phyloP scores from a whole-genome alignment of 1,140 invertebrate genomes.

The Drosophila nannoptera region DNA sequence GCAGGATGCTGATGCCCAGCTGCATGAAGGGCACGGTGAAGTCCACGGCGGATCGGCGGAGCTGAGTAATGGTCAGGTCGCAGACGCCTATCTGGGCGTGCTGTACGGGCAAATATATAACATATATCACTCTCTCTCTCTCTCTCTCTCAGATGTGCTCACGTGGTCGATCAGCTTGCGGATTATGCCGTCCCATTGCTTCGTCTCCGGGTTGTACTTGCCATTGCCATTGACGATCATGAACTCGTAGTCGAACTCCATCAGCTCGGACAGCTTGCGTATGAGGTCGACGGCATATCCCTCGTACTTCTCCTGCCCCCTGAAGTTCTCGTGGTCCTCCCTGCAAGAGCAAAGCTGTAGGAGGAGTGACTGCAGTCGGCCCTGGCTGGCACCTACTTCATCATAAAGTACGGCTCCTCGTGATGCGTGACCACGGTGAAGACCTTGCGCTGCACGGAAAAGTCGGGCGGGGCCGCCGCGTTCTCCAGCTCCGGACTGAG shows the following conservation, averaged over 20 bases:
- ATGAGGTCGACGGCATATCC: constrained; percentile 90
- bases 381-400: constrained; percentile 47
- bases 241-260: constrained; percentile 88
- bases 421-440: constrained; percentile 69
- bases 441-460: constrained; percentile 54
- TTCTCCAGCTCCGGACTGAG: constrained; percentile 40
- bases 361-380: too few relatives aligned
- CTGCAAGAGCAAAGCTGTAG: constrained; percentile 12
- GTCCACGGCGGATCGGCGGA: constrained; percentile 89
- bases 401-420: constrained; percentile 75
- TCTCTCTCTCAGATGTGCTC: constrained; percentile 57
- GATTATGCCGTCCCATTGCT: constrained; percentile 92
- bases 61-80: constrained; percentile 93
- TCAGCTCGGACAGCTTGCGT: constrained; percentile 82
- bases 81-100: constrained; percentile 93
- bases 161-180: constrained; percentile 89
- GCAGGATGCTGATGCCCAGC: constrained; percentile 91
- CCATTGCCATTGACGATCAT: constrained; percentile 86
- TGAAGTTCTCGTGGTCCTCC: constrained; percentile 65
- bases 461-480: constrained; percentile 50
- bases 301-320: constrained; percentile 82
- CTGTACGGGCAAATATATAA: constrained; percentile 78
- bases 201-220: constrained; percentile 83
- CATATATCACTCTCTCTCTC: background rate
- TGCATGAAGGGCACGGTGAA: constrained; percentile 96